phyloP scores from a whole-genome alignment of 2,888 invertebrate genomes.

The Chloroclystis v-ata region DNA sequence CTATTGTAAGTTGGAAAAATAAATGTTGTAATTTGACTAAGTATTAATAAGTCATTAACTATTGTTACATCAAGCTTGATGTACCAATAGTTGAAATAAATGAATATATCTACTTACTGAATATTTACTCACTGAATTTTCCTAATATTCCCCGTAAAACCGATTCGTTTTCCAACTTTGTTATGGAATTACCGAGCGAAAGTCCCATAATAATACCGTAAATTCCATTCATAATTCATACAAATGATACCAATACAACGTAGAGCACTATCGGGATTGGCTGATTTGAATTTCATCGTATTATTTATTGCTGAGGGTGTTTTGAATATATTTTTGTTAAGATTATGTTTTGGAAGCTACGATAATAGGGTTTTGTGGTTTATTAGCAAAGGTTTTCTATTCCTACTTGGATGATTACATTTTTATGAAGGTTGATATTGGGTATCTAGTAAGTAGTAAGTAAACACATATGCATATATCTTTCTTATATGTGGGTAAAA shows the following conservation, averaged over 20 bases:
- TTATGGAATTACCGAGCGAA: constrained; percentile 4
- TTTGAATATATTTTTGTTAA: constrained; percentile 5
- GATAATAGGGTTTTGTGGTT: not conserved
- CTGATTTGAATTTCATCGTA: constrained; percentile 17
- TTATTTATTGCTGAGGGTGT: constrained; percentile 11
- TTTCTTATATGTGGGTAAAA: too few relatives aligned
- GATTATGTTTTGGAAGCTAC: not conserved
- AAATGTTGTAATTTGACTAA: not conserved
- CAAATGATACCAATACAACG: constrained; percentile 17
- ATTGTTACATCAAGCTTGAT: too few relatives aligned
- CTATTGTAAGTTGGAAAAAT: too few relatives aligned
- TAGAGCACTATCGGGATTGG: constrained; percentile 22
- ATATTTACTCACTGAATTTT: too few relatives aligned
- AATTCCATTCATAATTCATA: constrained; percentile 17
- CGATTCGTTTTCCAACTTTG: constrained; percentile 9
- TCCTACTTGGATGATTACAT: too few relatives aligned
- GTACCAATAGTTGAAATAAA: too few relatives aligned
- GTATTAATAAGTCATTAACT: too few relatives aligned
- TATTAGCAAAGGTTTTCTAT: not conserved
- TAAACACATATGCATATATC: too few relatives aligned
- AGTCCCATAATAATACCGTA: constrained; percentile 26
- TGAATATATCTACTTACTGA: too few relatives aligned
- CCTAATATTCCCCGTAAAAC: not conserved
- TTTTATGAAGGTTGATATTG: too few relatives aligned
- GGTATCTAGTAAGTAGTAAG: too few relatives aligned